Percentiles rank a stretch among this genome's conserved stretches.
Evolutionary conservation across 2,797 vertebrate genomes (phyloP).

Genomic region (Antrozous pallidus): DNA sequence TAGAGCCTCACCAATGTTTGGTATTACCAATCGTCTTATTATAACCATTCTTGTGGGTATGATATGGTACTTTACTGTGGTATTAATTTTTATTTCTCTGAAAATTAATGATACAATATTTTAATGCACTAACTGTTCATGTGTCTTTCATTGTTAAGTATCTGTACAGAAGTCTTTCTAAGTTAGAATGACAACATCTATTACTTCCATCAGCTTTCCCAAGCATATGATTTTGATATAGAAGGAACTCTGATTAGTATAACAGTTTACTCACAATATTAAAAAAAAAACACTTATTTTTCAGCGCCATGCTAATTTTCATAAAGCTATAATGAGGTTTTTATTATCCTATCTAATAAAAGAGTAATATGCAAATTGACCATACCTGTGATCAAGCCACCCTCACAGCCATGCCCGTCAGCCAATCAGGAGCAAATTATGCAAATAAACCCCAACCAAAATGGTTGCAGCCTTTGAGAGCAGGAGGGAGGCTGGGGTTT

Average conservation of each 20-base stretch:
- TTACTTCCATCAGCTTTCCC: background rate
- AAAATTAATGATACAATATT: background rate
- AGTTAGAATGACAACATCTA: background rate
- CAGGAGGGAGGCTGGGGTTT: no score
- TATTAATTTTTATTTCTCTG: background rate
- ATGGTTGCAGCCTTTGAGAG: no score
- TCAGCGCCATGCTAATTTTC: background rate
- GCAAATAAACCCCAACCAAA: no score
- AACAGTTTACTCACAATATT: background rate
- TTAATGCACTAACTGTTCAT: background rate
- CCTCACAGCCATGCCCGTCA: no score
- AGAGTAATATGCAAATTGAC: no score
- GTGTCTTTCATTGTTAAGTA: background rate
- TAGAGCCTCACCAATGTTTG: background rate
- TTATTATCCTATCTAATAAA: no score
- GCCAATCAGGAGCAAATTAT: no score
- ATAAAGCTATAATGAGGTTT: background rate
- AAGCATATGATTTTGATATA: background rate
- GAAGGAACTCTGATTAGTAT: background rate
- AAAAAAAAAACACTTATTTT: background rate
- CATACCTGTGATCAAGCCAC: no score
- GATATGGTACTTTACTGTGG: background rate
- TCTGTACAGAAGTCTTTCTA: background rate
- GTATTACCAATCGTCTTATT: accelerated
- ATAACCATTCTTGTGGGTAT: background rate